Conservation (phyloP, 2,888 invertebrate species). For the Sesamia inferens region DNA sequence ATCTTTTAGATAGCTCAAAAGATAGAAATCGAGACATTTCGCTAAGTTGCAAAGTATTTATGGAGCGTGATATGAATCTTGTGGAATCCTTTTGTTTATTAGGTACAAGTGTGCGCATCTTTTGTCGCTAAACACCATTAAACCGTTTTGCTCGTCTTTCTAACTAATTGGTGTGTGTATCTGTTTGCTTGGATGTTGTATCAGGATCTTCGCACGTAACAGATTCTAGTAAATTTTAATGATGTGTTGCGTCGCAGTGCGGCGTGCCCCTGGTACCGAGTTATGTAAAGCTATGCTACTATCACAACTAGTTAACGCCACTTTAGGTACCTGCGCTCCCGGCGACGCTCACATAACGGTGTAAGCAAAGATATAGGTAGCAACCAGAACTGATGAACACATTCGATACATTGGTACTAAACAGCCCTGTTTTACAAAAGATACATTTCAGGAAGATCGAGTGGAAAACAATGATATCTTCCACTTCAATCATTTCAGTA, state of each 20-base stretch:
- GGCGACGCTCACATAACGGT: slow-evolving; percentile 33
- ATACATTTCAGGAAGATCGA: background rate
- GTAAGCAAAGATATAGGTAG: slow-evolving; percentile 35
- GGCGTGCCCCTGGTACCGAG: slow-evolving; percentile 66
- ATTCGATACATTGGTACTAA: slow-evolving; percentile 8
- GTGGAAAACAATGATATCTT: background rate
- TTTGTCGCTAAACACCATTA: slow-evolving; percentile 43
- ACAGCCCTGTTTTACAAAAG: background rate
- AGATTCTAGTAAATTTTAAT: slow-evolving; percentile 80
- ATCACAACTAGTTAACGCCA: slow-evolving; percentile 63
- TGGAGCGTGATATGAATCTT: slow-evolving; percentile 37
- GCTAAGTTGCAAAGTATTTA: slow-evolving; percentile 45
- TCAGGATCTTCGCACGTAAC: slow-evolving; percentile 57
- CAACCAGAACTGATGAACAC: background rate
- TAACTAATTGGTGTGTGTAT: slow-evolving; percentile 65
- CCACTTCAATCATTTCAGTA: slow-evolving; percentile 4
- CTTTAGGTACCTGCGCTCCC: slow-evolving; percentile 55
- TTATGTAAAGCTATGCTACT: slow-evolving; percentile 56
- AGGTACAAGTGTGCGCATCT: slow-evolving; percentile 11
- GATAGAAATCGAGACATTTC: slow-evolving; percentile 33
- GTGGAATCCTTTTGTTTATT: slow-evolving; percentile 25
- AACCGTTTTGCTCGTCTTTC: slow-evolving; percentile 40
- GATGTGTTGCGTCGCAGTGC: slow-evolving; percentile 84
- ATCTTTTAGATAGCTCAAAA: slow-evolving; percentile 37
- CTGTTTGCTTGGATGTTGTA: slow-evolving; percentile 52